Base-by-base conservation (phyloP, 2,888 invertebrate species). In the Agonopterix alstromeriana region DNA sequence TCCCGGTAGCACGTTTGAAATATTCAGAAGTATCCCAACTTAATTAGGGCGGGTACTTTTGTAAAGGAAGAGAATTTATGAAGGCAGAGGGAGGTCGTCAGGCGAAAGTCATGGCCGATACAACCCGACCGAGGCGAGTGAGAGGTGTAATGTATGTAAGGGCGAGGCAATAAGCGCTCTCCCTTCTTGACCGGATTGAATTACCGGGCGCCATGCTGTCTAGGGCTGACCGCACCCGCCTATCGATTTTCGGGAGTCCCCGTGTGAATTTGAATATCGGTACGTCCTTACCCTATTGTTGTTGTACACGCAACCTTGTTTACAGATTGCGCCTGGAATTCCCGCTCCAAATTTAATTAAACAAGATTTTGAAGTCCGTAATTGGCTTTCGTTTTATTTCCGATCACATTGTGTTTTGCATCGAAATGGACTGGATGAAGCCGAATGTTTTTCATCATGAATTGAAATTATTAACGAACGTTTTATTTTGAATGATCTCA, bases 161-260 rank as follows among this genome's bases (percentile, higher is more conserved):
- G 69, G 67, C 63, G 58, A 60, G 55, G 70, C 69, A 73, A 70
- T 77, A 73, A 75, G 68, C 63, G 70, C 56, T 56, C 68, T 76
- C 73, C 70, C 70, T 73, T 72, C 70, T 78, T 75, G 78, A 71
- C 70, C 74, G 78, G 77, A 72, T 79, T 75, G 71, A 72, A 70
- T 75, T 73, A 71, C 67, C 65, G 71, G 47, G 49, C 77, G 77
- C 71, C 79, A 70, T 65, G 72, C 77, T 56, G 82, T 82, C 82
- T 82, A 80, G 80, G 67, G 77, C 54, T 75, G 76, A 60, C 64
- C 65, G 63, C 61, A 61, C 61, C 64, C 62, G 60, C 48, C 43
- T 76, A 72, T 77, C 74, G 77, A 73, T 68, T 69, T 68, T 63
- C 55, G 65, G 63, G 57, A 61, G 51, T 57, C 55, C 63, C 63